A percentile compares a stretch with the other conserved stretches of the same genome.
phyloP scores from a whole-genome alignment of 2,888 invertebrate genomes.

The Lasioglossum leucozonium region DNA sequence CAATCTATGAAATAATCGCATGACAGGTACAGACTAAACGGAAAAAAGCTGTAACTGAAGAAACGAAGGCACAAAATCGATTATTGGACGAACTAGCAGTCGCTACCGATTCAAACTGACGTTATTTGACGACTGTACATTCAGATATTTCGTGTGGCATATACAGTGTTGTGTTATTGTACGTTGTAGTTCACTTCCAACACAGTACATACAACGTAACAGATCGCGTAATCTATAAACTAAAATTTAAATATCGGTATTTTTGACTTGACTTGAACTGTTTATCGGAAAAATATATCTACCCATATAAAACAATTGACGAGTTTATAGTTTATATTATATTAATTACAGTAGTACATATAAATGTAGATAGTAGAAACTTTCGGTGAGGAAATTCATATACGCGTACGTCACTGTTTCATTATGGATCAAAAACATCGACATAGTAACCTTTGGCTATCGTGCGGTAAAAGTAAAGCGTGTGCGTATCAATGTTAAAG shows the following conservation, averaged over 20 bases:
- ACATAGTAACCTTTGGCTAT: conserved; percentile 66
- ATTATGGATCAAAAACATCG: conserved; percentile 51
- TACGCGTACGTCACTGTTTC: conserved; percentile 58
- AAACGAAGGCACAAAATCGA: conserved; percentile 40
- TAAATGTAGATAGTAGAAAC: not conserved
- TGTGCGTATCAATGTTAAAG: conserved; percentile 24
- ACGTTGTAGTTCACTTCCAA: not conserved
- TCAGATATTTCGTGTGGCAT: conserved; percentile 27
- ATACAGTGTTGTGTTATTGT: conserved; percentile 55
- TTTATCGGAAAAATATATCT: not conserved
- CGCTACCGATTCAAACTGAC: conserved; percentile 54
- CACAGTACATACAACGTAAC: not conserved
- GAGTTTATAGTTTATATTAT: not conserved
- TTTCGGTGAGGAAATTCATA: conserved; percentile 3
- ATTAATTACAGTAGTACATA: not conserved
- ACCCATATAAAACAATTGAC: not conserved
- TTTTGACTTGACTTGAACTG: not conserved
- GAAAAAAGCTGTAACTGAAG: not conserved
- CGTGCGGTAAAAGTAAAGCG: conserved; percentile 39
- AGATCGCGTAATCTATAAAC: not conserved
- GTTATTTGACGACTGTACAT: conserved; percentile 27
- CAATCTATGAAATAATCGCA: conserved; percentile 33
- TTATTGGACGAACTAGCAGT: conserved; percentile 38
- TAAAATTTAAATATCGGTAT: not conserved
- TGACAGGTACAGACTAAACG: conserved; percentile 24